Base-by-base conservation (phyloP, 2,113 vertebrate genomes). In the Theristicus caerulescens region DNA sequence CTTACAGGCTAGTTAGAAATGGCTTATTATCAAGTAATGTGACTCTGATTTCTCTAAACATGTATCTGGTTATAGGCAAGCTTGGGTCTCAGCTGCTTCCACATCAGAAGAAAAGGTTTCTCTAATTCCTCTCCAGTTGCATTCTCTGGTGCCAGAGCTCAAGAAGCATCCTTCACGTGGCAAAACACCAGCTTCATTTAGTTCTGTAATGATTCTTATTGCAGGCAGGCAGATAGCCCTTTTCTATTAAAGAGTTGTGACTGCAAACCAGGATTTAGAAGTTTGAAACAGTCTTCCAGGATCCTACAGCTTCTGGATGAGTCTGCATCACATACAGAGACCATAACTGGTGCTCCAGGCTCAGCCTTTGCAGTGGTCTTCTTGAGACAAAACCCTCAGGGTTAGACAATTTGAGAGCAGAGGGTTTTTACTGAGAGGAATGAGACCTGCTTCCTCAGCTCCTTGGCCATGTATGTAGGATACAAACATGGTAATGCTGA, bases 381-480 rank as follows among this genome's bases (percentile, higher is more conserved):
- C 15, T 8, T 78, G 42, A 62, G 18, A 40, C 1, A 4, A 59
- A 85, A 13, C 14, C 10, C 3, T 82, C 7, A 9, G 51, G 25
- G 36, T 55, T 34, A 46, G 38, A 26, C 3, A 51, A 0, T 38
- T 47, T 51, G 57, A 64, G 42, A 71, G 47, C 24, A 84, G 24
- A 57, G 20, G 2, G 3, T 2, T 51, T 80, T 72, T 66, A 24
- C 42, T 32, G 46, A 29, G 27, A 61, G 40, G 6, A 84, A 14
- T 17, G 38, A 85, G 47, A 38, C 26, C 44, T 64, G 32, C 6
- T 15, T 5, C 19, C 38, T 71, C 40, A 66, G 34, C 32, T 78
- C 9, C 31, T n/a, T 71, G 27, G 27, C 8, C 7, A 10, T 1
- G 1, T 65, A 0, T 44, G 18, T 54, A 34, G 7, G 8, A 21